Base-by-base conservation (phyloP, 2,888 invertebrate species). In the Villa cingulata region DNA sequence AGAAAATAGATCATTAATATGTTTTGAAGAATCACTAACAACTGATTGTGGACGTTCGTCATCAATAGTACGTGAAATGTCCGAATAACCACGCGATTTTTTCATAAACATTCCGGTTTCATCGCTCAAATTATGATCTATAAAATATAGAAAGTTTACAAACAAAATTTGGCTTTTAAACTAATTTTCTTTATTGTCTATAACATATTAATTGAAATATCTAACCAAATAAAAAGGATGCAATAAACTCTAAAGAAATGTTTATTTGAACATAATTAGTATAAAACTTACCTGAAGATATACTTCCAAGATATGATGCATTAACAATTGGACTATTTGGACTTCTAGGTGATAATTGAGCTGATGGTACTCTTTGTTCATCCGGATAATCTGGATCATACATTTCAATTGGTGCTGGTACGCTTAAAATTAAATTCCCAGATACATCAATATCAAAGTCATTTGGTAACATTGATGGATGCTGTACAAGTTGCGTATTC, bases 381-480 rank as follows among this genome's bases (percentile, higher is more conserved):
- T 87, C 72, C 18, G 67, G 68, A 60, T 73, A 77, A 44, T 74
- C 74, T n/a, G 71, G 65, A 55, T 73, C 73, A 54, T 75, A 77
- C 50, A 76, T 60, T 41, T 76, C 74, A 43, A 74, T 73, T 37
- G 72, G 71, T 20, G 76, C 73, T 44, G 79, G 78, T 4, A 80
- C 73, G 62, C 77, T 81, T 23, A 83, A 66, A 36, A 82, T 75
- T 49, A 85, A 66, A 58, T 83, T 80, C 4, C 87, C 87, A 55
- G 86, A 80, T 41, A 84, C 79, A 57, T 83, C 86, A 48, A 96
- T 89, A 63, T 94, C 91, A 70, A 95, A 95, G 67, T 94, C 92
- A 44, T 86, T 86, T 39, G 92, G 90, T 53, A 92, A 72, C 63
- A 92, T 89, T 18, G 91, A 91, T 15, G 92, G 92, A 71, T 92